Conservation (phyloP, 2,797 vertebrate species). For the Vultur gryphus region DNA sequence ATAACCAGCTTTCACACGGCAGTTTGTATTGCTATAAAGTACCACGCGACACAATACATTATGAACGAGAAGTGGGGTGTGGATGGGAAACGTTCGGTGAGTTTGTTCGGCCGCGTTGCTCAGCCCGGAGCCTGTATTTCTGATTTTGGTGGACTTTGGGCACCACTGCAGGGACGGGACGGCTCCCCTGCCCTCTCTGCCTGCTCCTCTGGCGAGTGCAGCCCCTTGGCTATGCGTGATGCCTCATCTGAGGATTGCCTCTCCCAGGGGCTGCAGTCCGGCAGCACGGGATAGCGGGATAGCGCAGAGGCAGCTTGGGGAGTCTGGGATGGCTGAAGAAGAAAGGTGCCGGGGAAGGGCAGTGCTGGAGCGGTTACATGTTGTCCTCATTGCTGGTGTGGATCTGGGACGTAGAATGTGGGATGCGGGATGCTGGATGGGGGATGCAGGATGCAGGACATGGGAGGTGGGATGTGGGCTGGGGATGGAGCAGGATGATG, state of each 20-base stretch:
- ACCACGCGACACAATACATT: accelerated
- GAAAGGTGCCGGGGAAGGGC: neutral
- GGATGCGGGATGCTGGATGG: neutral
- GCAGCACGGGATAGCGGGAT: neutral
- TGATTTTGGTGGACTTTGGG: neutral
- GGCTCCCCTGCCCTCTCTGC: neutral
- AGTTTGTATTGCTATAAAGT: neutral
- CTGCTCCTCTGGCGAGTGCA: neutral
- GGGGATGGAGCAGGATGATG: neutral
- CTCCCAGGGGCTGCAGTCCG: accelerated
- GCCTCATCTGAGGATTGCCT: neutral
- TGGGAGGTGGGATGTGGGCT: neutral
- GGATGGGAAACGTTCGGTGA: neutral
- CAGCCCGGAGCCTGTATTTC: neutral
- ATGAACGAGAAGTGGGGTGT: neutral
- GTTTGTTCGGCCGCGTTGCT: neutral
- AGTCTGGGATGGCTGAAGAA: neutral
- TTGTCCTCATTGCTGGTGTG: accelerated
- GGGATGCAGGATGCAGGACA: neutral
- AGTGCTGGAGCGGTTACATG: neutral
- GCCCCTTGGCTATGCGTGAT: neutral
- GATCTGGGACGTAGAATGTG: accelerated
- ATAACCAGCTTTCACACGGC: neutral
- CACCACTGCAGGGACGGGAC: neutral
- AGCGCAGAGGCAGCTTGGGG: accelerated